Base-by-base conservation (phyloP, 2,113 vertebrate genomes). In the Danio rerio region DNA sequence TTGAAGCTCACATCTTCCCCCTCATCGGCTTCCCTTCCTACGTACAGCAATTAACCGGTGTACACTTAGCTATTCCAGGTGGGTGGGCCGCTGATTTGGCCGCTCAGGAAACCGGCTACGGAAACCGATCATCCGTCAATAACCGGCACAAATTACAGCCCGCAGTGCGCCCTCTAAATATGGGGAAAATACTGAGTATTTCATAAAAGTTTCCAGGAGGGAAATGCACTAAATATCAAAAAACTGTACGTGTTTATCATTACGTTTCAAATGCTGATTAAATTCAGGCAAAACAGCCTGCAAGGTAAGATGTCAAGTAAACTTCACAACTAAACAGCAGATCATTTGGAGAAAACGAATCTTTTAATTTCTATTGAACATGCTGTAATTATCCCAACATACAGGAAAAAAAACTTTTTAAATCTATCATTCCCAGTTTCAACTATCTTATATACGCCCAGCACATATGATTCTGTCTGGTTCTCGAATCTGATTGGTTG, bases 11-110 rank as follows among this genome's bases (percentile, higher is more conserved):
- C 49, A 61, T 45, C 47, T 82, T 56, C 84, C 52, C 68, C 74
- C 53, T 69, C 72, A 47, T 74, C 47, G 21, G 52, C 47, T 69
- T 59, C 31, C 9, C 66, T 70, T 75, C 70, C 63, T 62, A 77
- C 86, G 84, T 75, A 80, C 80, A 82, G 88, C 91, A 90, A 92
- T 92, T 90, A 92, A 88, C 86, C 92, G 88, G 83, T 90, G 88
- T 87, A 83, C 87, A 88, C 87, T 83, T 83, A 86, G 88, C 91
- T 91, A 91, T 92, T 93, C 91, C 90, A 91, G 91, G 90, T 93
- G 90, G 88, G 92, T 90, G 91, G 89, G 88, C 85, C 85, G 78
- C 83, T 85, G 50, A 49, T 80, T n/a, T 78, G 88, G 82, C 68
- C 72, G 55, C 78, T 78, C 31, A 63, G 76, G 83, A 76, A 84